Base-by-base conservation (phyloP, 2,113 vertebrate genomes). In the Sorex araneus region DNA sequence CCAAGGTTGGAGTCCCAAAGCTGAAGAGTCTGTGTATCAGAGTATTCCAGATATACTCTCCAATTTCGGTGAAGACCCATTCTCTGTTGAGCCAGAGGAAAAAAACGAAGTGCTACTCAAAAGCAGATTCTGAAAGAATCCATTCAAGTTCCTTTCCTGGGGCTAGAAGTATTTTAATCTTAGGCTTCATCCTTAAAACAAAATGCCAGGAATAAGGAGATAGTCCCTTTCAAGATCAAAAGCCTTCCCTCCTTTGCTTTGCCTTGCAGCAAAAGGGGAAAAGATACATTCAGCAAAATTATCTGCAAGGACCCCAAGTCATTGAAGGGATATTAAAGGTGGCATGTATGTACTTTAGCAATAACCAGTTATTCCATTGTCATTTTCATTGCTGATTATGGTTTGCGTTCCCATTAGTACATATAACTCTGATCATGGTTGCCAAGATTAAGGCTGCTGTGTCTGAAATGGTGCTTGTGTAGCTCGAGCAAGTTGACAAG, bases 201-300 rank as follows among this genome's bases (percentile, higher is more conserved):
- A 89, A 87, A 64, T 15, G 34, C 21, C 10, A 78, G 21, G 36
- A 77, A 28, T 21, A 69, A 63, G 74, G 45, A 32, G 47, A n/a
- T 0, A 27, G 9, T 36, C 64, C 32, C 6, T 36, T 87, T 73
- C 2, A 79, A 66, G 4, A 54, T 50, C 45, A 30, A 60, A 94
- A 54, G 9, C 18, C 54, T 28, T 4, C 0, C 12, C 25, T 54
- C 32, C 21, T 10, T 80, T 67, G 67, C 63, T 60, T 60, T 60
- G 21, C 19, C 63, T 71, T 45, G 28, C n/a, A n/a, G 27, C 25
- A 9, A 16, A 80, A 9, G 15, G 40, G 40, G 40, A n/a, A 28
- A 89, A 66, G 47, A 13, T 66, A 28, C 8, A 66, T 63, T 73
- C 84, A 84, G 50, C 40, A 77, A 82, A 89, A 87, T 87, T 43